phyloP scores from a whole-genome alignment of 2,113 vertebrate genomes.

The Dipodomys stephensi region DNA sequence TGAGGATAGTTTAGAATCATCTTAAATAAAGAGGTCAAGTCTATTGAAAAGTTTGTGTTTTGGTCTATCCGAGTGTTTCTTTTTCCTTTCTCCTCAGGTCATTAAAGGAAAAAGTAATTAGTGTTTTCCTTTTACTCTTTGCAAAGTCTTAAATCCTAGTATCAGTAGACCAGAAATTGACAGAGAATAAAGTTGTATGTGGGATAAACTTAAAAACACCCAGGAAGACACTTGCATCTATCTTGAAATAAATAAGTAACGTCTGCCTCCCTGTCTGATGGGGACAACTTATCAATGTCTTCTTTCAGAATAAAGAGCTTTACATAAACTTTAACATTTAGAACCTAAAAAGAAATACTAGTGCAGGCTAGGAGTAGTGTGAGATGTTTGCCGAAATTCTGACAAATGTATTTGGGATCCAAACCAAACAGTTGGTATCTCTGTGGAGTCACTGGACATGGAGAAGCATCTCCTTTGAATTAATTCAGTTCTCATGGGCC shows the following conservation, averaged over 20 bases:
- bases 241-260: not conserved
- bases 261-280: not conserved
- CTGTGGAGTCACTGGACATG: not conserved
- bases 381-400: not conserved
- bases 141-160: conserved; percentile 48
- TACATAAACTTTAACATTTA: not conserved
- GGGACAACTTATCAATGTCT: not conserved
- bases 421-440: not conserved
- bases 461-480: not conserved
- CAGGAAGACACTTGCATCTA: not conserved
- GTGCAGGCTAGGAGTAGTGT: not conserved
- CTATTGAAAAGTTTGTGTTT: not conserved
- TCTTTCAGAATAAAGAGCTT: not conserved
- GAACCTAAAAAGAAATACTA: conserved; percentile 27
- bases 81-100: not conserved
- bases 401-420: not conserved
- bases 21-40: conserved; percentile 35
- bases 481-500: not conserved
- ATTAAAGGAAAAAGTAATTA: conserved; percentile 37
- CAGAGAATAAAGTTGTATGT: conserved; percentile 38
- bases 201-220: conserved; percentile 43
- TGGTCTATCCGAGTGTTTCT: not conserved
- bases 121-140: conserved; percentile 62
- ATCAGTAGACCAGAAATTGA: conserved; percentile 61
- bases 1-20: not conserved